phyloP scores from a whole-genome alignment of 92 coral and sea anemone species.

The Siderastrea siderea region DNA sequence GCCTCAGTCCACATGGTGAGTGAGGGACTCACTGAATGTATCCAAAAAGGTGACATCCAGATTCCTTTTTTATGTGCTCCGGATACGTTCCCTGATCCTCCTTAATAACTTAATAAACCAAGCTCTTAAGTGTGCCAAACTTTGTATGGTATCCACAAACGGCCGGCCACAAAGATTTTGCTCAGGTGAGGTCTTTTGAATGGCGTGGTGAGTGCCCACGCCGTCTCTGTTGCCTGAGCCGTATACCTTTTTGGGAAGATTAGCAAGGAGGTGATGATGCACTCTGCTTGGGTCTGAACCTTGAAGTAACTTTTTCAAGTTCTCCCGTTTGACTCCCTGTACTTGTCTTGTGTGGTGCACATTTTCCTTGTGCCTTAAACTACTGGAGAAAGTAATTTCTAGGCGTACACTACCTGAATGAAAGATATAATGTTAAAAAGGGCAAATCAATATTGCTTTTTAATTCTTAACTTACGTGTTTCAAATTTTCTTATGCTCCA shows the following conservation, averaged over 20 bases:
- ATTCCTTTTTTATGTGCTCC: background rate
- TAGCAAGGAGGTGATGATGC: constrained; percentile 5
- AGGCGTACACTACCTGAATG: too few species aligned
- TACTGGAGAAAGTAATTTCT: background rate
- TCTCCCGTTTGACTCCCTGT: background rate
- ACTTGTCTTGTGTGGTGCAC: background rate
- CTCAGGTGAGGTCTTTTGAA: constrained; percentile 21
- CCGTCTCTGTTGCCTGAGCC: constrained; percentile 28
- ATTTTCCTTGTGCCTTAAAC: background rate
- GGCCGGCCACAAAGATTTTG: background rate
- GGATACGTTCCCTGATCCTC: background rate
- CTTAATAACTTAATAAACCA: background rate
- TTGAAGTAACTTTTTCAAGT: background rate
- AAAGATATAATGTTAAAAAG: too few species aligned
- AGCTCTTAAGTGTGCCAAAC: background rate
- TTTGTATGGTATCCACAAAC: background rate
- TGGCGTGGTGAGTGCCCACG: background rate
- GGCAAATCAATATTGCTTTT: too few species aligned
- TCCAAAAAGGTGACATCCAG: background rate
- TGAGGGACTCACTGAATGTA: background rate
- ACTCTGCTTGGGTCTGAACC: constrained; percentile 3
- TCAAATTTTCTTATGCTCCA: too few species aligned
- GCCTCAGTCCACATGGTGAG: background rate
- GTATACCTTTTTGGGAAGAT: background rate
- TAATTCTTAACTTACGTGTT: too few species aligned